phyloP scores from a whole-genome alignment of 2,113 vertebrate genomes.

The Gymnorhina tibicen region DNA sequence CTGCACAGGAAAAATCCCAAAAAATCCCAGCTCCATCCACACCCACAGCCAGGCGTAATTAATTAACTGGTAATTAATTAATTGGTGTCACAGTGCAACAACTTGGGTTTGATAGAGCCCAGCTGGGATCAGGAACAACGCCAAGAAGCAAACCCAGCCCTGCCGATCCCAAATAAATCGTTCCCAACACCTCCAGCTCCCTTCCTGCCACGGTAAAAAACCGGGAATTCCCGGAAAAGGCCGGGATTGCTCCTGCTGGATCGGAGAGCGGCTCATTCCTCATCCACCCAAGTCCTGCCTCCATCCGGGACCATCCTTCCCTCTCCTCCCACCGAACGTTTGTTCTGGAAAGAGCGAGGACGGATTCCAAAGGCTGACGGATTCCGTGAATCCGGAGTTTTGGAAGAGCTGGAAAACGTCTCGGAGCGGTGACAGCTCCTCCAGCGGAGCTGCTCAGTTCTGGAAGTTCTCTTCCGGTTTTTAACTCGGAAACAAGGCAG shows the following conservation, averaged over 20 bases:
- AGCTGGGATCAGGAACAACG: neutral
- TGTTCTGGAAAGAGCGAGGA: too few relatives aligned
- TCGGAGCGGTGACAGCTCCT: neutral
- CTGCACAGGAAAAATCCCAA: neutral
- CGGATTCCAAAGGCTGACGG: neutral
- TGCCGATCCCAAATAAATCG: neutral
- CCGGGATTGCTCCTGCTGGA: rapidly evolving
- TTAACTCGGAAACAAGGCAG: rapidly evolving
- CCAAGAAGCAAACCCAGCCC: neutral
- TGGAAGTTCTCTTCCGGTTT: neutral
- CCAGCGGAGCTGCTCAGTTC: neutral
- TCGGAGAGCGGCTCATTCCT: neutral
- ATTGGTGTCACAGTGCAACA: rapidly evolving
- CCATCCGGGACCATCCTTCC: rapidly evolving
- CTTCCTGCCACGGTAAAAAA: neutral
- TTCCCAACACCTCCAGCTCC: rapidly evolving
- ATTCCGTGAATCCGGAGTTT: neutral
- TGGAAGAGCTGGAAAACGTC: too few relatives aligned
- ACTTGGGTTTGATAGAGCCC: neutral
- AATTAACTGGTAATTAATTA: neutral
- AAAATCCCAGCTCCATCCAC: neutral
- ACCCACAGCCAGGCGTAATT: rapidly evolving
- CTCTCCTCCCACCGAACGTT: neutral
- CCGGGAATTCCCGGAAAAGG: neutral
- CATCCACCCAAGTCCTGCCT: neutral